Conservation (phyloP, 2,888 invertebrate species). For the Dione vanillae region DNA sequence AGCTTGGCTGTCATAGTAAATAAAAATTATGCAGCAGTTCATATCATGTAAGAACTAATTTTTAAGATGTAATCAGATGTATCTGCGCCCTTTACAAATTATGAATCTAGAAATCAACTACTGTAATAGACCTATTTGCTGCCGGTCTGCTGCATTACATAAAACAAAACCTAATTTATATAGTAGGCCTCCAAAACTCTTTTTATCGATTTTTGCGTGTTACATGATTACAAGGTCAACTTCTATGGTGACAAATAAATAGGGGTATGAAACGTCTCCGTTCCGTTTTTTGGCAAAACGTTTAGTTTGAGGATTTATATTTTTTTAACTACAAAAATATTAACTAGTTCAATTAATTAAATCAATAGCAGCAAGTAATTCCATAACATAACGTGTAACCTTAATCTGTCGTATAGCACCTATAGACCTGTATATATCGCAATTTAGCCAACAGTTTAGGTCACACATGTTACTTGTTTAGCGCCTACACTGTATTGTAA, state of each 20-base stretch:
- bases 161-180: conserved; percentile 5
- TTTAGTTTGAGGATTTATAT: neutral
- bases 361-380: conserved; percentile 17
- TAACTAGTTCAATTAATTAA: neutral
- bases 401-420: conserved; percentile 14
- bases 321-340: neutral
- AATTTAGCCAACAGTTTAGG: conserved; percentile 22
- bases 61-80: too few relatives aligned
- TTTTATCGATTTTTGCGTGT: conserved; percentile 10
- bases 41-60: neutral
- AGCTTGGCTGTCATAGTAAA: neutral
- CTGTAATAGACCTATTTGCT: too few relatives aligned
- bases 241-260: conserved; percentile 11
- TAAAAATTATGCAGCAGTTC: neutral
- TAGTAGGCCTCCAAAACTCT: conserved; percentile 9
- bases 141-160: neutral
- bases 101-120: too few relatives aligned
- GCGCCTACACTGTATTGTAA: too few relatives aligned
- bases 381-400: conserved; percentile 25
- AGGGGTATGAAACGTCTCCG: neutral
- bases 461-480: conserved; percentile 3
- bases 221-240: conserved; percentile 5
- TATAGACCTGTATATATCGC: conserved; percentile 15
- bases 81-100: too few relatives aligned
- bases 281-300: neutral